These are phyloP conservation scores for Herpetotheres cachinnans DNA, from an alignment of 2,113 vertebrate species.

Conservation along the genomic window DNA sequence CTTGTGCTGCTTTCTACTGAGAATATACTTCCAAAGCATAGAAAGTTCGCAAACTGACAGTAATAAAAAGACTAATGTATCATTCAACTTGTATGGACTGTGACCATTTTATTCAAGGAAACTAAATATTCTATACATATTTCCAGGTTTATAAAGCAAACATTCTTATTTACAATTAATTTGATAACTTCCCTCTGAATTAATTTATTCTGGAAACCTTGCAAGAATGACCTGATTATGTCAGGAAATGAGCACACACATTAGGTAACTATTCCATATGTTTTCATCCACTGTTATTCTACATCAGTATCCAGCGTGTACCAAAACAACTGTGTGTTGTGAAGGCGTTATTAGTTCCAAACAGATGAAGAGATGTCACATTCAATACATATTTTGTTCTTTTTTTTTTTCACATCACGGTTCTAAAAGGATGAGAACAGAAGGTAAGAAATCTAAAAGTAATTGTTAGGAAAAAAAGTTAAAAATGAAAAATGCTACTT, in stretches of 20 bases:
- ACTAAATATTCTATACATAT: background rate
- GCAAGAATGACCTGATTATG: constrained; percentile 19
- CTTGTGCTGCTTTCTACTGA: background rate
- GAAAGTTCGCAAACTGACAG: background rate
- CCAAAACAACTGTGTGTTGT: constrained; percentile 39
- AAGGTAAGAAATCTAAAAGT: constrained; percentile 3
- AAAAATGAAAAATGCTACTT: background rate
- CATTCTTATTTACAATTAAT: background rate
- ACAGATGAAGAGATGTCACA: constrained; percentile 47
- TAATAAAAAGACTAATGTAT: background rate
- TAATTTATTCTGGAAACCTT: constrained; percentile 6
- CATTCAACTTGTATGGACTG: background rate
- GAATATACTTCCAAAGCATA: background rate
- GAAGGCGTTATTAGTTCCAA: constrained; percentile 52
- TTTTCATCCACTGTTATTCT: constrained; percentile 38
- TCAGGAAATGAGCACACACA: background rate
- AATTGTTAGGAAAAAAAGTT: background rate
- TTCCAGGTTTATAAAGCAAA: background rate
- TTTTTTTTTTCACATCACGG: background rate
- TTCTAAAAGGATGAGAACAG: background rate
- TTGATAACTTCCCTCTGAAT: background rate
- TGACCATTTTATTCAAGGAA: background rate
- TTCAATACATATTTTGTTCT: background rate
- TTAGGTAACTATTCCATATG: constrained; percentile 42
- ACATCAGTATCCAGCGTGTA: constrained; percentile 5